These are phyloP conservation scores for Nautilus pompilius DNA, from an alignment of 1,140 invertebrate genomes.

Conservation along the genomic window DNA sequence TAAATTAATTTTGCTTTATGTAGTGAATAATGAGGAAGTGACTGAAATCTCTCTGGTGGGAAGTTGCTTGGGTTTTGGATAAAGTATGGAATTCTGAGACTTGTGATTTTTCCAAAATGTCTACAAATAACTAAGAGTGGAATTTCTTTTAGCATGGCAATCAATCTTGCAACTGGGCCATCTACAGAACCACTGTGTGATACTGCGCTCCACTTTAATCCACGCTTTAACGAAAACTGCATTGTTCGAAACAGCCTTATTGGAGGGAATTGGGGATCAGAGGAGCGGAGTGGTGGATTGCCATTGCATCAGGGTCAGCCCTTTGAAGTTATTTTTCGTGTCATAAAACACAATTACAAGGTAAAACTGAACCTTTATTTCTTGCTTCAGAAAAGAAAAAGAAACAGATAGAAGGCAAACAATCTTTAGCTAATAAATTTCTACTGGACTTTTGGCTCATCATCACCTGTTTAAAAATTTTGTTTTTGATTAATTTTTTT, in stretches of 20 bases:
- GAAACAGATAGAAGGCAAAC: neutral
- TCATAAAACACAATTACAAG: conserved; percentile 68
- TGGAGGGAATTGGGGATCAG: conserved; percentile 65
- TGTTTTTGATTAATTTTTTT: no score
- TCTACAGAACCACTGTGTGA: conserved; percentile 58
- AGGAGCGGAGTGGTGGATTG: conserved; percentile 68
- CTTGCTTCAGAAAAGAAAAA: neutral
- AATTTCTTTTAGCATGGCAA: conserved; percentile 59
- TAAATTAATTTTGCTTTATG: neutral
- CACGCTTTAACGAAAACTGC: conserved; percentile 38
- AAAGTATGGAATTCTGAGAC: no score
- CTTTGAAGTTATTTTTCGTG: conserved; percentile 74
- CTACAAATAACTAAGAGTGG: no score
- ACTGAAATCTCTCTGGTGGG: neutral
- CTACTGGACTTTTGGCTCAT: neutral
- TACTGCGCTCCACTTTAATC: conserved; percentile 76
- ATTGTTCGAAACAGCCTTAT: conserved; percentile 73
- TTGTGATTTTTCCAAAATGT: no score
- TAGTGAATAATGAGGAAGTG: neutral
- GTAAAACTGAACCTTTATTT: conserved; percentile 48
- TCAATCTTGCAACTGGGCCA: conserved; percentile 57
- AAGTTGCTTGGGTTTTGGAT: neutral
- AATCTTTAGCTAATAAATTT: neutral
- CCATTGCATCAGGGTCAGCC: conserved; percentile 65
- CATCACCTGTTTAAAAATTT: neutral